Evolutionary conservation across 2,888 invertebrate genomes (phyloP), one percentile per base, ranked within the genome.

Genomic region (Caenorhabditis plicata): DNA sequence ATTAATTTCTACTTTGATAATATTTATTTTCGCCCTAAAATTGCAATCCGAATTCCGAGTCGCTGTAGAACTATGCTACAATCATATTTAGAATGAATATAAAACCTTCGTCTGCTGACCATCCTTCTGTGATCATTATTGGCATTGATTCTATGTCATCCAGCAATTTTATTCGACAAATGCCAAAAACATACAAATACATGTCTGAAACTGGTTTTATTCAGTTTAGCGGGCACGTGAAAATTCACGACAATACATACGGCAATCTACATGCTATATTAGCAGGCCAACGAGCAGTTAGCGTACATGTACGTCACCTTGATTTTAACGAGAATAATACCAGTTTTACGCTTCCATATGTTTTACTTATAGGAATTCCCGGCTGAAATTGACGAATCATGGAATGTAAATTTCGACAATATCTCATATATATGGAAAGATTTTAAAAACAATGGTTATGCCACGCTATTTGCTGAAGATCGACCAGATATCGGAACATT

Each of bases 231-330:
- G 63, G 68, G 7, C 81, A 82, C 56, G 81, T 78, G 49, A 83
- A 82, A 52, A 81, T 83, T 20, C 81, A 78, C 4, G 83, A 82
- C 62, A 83, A 82, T 50, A 83, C 83, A 0, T 82, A 77, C 49
- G 77, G 75, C 3, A 82, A 82, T 52, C 57, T 81, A 22, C 47
- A 79, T 4, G 81, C 82, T 1, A 73, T 82, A 69, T 67, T 81
- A 15, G 68, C 75, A 1, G 82, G 82, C 1, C 63, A 65, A 46
- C 42, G 66, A 26, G 68, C 56, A 22, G 56, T 53, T 3, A 61
- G 45, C 45, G 54, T 51, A 15, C 32, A 49, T 31, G 46, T 42
- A 40, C 23, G 36, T 11, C 9, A 7, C 15, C 2, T 11, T 13
- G 25, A 17, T 26, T 20, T 19, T 8, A 42, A 8, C 19, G 35